Conservation (phyloP, 2,113 vertebrate genomes). For the Nothocercus nigrocapillus region DNA sequence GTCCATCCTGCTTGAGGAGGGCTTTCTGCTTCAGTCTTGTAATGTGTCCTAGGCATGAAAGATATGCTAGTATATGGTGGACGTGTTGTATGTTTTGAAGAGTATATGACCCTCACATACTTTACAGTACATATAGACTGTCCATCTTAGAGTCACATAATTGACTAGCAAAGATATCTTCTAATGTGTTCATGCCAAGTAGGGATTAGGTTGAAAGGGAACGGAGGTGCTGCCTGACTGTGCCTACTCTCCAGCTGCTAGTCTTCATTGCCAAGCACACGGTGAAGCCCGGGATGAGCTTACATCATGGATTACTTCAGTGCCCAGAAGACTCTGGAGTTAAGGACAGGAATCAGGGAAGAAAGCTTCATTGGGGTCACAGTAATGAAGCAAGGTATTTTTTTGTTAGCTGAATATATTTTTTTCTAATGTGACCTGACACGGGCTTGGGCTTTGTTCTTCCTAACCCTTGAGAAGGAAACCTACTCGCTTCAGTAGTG, state of each 20-base stretch:
- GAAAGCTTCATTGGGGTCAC: not conserved
- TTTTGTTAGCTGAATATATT: not conserved
- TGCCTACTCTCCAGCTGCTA: not conserved
- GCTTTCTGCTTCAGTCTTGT: not conserved
- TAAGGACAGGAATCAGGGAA: not conserved
- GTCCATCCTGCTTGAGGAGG: not conserved
- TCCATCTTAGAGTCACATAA: not conserved
- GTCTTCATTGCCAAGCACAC: not conserved
- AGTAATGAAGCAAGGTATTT: not conserved
- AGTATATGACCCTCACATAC: not conserved
- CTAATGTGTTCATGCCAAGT: not conserved
- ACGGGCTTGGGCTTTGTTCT: not conserved
- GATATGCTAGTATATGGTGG: rapidly evolving
- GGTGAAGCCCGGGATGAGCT: not conserved
- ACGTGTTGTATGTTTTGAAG: not conserved
- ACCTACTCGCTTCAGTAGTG: not conserved
- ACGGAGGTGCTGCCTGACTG: rapidly evolving
- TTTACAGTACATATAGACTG: not conserved
- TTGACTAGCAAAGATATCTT: not conserved
- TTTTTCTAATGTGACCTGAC: not conserved
- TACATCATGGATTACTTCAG: not conserved
- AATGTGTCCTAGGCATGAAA: not conserved
- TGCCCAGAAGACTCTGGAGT: not conserved
- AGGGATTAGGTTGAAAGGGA: not conserved
- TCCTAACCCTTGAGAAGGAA: not conserved